Base-by-base conservation (phyloP, 2,113 vertebrate genomes). In the Aplodontia rufa region DNA sequence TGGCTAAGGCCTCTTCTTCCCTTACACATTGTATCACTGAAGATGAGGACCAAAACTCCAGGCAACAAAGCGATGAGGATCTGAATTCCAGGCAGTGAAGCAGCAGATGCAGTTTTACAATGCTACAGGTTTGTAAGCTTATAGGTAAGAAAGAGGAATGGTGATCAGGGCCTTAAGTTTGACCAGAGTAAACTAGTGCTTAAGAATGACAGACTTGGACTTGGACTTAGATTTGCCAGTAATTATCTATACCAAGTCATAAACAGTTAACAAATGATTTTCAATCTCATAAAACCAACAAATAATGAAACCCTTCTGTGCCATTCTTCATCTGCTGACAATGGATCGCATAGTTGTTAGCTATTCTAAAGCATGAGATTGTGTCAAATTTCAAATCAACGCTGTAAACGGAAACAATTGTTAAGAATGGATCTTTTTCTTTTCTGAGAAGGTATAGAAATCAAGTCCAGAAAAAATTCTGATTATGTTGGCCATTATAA, bases 351-450 rank as follows among this genome's bases (percentile, higher is more conserved):
- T 20, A 85, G 35, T 82, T 78, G 47, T 72, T 35, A 83, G 60
- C 71, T 75, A 58, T 68, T 81, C 72, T 76, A 58, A 47, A 13
- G 86, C 76, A 40, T 76, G 45, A 94, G 42, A 40, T 62, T 92
- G 69, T 96, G 71, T 89, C 22, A 84, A 81, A 88, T 95, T 86
- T 81, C 60, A 76, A 93, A 76, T 86, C 90, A 51, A 32, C 47
- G 30, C 51, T 92, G 75, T 62, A 92, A 83, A 76, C 32, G 60
- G 13, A 72, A 62, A 93, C 16, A 42, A 72, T 1, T 30, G 49
- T 87, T 83, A 78, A 60, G 19, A 78, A 66, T 92, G 60, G 40
- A 78, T 45, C 10, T 8, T 84, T 85, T 75, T 45, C 26, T 75
- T 68, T 90, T 60, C 42, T 80, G 35, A 91, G 90, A 6, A 83